Evolutionary conservation across 2,113 vertebrate genomes (phyloP).

Genomic region (Ailuropoda melanoleuca): DNA sequence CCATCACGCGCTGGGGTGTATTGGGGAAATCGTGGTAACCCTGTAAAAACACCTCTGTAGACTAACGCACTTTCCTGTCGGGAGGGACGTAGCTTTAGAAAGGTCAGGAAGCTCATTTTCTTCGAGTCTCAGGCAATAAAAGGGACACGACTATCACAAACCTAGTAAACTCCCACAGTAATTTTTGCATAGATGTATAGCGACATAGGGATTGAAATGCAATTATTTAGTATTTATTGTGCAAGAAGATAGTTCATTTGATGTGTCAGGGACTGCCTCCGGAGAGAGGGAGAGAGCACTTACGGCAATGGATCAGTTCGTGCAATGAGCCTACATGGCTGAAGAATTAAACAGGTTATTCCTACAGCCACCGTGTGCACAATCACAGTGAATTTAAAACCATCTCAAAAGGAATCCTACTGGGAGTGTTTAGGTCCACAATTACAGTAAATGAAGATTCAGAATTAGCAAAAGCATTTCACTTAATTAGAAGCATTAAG

Average conservation of each 20-base stretch:
- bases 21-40: conserved; percentile 34
- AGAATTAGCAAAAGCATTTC: conserved; percentile 64
- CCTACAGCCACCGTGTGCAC: background rate
- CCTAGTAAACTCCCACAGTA: conserved; percentile 61
- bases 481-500: conserved; percentile 73
- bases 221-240: conserved; percentile 77
- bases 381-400: conserved; percentile 58
- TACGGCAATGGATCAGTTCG: conserved; percentile 59
- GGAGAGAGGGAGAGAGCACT: conserved; percentile 26
- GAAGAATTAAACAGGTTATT: conserved; percentile 63
- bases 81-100: conserved; percentile 28
- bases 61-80: conserved; percentile 38
- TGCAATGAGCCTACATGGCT: background rate
- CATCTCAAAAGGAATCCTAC: conserved; percentile 55
- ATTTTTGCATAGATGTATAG: conserved; percentile 78
- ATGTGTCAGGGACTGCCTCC: conserved; percentile 72
- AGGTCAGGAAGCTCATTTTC: conserved; percentile 81
- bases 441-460: conserved; percentile 73
- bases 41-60: conserved; percentile 47
- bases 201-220: conserved; percentile 74
- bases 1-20: background rate
- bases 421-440: conserved; percentile 64
- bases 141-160: background rate
- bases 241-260: conserved; percentile 75
- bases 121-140: conserved; percentile 64